Base-by-base conservation (phyloP, 2,113 vertebrate genomes). In the Ancistrus triradiatus region DNA sequence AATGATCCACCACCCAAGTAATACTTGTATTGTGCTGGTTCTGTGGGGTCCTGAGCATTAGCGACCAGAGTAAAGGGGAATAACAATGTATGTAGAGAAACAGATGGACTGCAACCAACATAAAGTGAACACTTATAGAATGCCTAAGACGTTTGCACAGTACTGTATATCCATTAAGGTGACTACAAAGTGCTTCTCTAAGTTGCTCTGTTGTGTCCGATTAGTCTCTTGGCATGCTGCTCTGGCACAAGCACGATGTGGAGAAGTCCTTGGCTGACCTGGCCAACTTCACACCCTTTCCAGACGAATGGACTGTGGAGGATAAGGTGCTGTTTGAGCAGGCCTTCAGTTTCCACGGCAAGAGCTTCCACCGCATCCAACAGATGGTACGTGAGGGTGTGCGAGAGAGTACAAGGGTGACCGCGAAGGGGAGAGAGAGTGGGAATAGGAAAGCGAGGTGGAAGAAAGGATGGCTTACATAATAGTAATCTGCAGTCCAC, bases 251-350 rank as follows among this genome's bases (percentile, higher is more conserved):
- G 18, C 89, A 91, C 0, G 87, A 90, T 0, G 88, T 91, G 63
- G 89, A 89, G 69, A 88, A 87, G 59, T 90, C 88, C 0, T 77
- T 91, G 69, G 89, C 89, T 0, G 89, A 91, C 71, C 66, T 91
- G 62, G 88, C 88, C 65, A 91, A 89, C 72, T 91, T 91, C 69
- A 90, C 89, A 1, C 89, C 89, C 0, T 89, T 91, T 56, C 88
- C 89, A 0, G 89, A 91, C 0, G 89, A 91, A 76, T 91, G 89
- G 89, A 90, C 85, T 0, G 82, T 91, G 1, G 89, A 90, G 74
- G 88, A 91, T 73, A 91, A 89, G 72, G 89, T 90, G 59, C 77
- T 91, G 42, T 91, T 90, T 14, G 89, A 91, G 42, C 88, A 91
- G 70, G 89, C 88, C 25, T 91, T 91, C 63, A 87, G 88, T 56